Evolutionary conservation across 2,113 vertebrate genomes (phyloP), one percentile per base, ranked within the genome.

Genomic region (Malurus cyaneus): DNA sequence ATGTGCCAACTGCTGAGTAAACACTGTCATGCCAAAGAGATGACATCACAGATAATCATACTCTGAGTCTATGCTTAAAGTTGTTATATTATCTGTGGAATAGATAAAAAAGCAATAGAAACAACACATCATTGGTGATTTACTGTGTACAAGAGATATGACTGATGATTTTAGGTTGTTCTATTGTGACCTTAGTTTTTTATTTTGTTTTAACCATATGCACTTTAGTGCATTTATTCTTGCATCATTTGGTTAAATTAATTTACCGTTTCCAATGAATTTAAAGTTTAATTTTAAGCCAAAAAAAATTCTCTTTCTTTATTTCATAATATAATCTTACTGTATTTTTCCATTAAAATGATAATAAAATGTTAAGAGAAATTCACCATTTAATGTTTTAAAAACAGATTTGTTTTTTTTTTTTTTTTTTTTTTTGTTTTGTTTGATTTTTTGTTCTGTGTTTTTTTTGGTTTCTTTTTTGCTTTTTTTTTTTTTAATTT

Each of bases 281-380:
- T 50, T 31, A 59, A 34, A 18, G 5, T 25, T 28, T 62, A 47
- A 67, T 36, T 79, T 94, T 60, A 91, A 82, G 23, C 5, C 1
- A 21, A 41, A 59, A 70, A n/a, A 2, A 0, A 9, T 36, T 69
- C 3, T 67, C 0, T 1, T 7, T 60, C 71, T 69, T 46, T 67
- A 34, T 85, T 93, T 67, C 26, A 32, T 42, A 26, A 44, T 49
- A 67, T 28, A 20, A 8, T 8, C 11, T 67, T 81, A 28, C 2
- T 57, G 14, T 9, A 6, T 67, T 64, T 61, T 79, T 70, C 39
- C 15, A 29, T 64, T 78, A 34, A 79, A 66, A 3, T 25, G 2
- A 3, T 74, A 61, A 49, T 56, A 44, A 72, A 77, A 82, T 46
- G 17, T 21, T 80, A 24, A 39, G 11, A 69, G 24, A 83, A 88